These are phyloP conservation scores for Cichladusa arquata DNA, from an alignment of 2,113 vertebrate species.

Conservation along the genomic window DNA sequence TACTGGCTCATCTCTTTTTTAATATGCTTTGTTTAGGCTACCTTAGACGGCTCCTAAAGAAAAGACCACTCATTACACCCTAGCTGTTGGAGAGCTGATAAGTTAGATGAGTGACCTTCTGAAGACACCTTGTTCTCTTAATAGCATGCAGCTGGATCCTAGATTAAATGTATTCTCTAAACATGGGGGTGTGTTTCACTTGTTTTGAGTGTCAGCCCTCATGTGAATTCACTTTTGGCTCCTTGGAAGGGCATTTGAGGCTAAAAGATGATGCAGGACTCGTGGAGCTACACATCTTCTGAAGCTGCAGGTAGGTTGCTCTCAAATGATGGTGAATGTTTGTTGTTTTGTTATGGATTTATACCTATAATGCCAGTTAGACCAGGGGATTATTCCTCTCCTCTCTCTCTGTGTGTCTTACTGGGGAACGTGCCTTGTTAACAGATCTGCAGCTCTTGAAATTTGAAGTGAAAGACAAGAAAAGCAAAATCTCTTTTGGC, in stretches of 20 bases:
- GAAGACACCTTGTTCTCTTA: background rate
- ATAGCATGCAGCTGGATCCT: background rate
- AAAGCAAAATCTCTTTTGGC: background rate
- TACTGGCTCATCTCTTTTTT: background rate
- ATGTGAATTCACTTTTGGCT: rapidly evolving
- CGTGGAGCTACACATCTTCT: background rate
- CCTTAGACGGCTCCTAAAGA: background rate
- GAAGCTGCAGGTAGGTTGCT: background rate
- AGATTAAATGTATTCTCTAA: no score
- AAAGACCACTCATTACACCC: background rate
- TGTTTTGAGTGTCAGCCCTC: background rate
- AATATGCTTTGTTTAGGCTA: background rate
- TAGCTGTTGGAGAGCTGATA: background rate
- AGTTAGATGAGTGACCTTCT: background rate
- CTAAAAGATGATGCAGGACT: background rate
- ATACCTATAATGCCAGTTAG: background rate
- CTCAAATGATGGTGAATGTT: background rate
- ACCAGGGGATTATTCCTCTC: background rate
- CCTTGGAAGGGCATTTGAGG: background rate
- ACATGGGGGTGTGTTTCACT: background rate
- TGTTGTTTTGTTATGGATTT: background rate
- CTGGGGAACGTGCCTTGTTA: background rate
- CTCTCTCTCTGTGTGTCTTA: background rate
- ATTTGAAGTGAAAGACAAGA: background rate
- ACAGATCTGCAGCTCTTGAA: background rate